Evolutionary conservation across 2,113 vertebrate species (phyloP).

Genomic region (Sturnus vulgaris): DNA sequence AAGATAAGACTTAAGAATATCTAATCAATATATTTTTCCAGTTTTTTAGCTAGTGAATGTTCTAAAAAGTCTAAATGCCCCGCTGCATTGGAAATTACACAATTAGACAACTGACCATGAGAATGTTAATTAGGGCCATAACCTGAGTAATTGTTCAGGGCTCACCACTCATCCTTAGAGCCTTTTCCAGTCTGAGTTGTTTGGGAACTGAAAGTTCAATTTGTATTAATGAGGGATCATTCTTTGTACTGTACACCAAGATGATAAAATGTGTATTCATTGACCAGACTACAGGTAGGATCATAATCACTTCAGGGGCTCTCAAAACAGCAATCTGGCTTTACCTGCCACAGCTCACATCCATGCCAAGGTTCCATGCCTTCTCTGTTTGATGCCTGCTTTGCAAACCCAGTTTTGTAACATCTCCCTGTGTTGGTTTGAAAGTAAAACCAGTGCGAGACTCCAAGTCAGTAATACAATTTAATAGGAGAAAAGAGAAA

Average conservation of each 20-base stretch:
- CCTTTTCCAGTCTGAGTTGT: not conserved
- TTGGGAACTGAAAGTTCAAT: not conserved
- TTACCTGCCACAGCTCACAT: not conserved
- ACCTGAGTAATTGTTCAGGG: not conserved
- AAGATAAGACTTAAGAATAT: not conserved
- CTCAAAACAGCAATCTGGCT: not conserved
- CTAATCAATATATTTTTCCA: not conserved
- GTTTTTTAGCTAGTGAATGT: not conserved
- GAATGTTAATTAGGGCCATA: not conserved
- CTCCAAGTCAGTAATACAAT: no score
- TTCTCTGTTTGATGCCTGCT: not conserved
- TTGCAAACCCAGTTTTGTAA: not conserved
- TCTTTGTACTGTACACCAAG: not conserved
- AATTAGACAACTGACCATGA: not conserved
- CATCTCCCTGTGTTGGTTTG: no score
- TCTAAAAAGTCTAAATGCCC: not conserved
- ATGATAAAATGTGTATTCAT: not conserved
- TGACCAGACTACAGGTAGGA: not conserved
- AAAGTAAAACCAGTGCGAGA: no score
- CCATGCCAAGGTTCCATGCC: not conserved
- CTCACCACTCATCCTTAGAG: not conserved
- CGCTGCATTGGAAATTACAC: not conserved
- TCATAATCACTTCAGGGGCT: not conserved
- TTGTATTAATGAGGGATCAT: slow-evolving; percentile 30
- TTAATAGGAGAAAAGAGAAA: no score